These are phyloP conservation scores for Hoplias malabaricus DNA, from an alignment of 2,113 vertebrate species.

Conservation along the genomic window DNA sequence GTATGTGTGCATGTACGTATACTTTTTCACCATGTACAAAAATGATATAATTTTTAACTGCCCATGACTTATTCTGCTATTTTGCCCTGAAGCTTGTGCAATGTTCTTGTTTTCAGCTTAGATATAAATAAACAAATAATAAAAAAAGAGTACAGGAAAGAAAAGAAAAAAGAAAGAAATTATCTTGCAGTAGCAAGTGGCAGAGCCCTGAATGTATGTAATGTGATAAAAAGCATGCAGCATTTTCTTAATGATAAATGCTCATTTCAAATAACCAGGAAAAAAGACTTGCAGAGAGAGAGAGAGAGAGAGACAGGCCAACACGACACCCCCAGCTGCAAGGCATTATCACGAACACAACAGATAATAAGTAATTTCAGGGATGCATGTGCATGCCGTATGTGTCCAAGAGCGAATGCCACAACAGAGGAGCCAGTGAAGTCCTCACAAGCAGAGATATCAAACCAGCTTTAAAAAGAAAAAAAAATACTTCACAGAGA, in stretches of 20 bases:
- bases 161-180: conserved; percentile 35
- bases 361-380: conserved; percentile 25
- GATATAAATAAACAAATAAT: not conserved
- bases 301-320: not conserved
- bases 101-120: not conserved
- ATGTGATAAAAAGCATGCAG: conserved; percentile 48
- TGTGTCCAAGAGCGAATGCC: not conserved
- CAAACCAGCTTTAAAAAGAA: not conserved
- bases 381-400: not conserved
- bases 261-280: conserved; percentile 34
- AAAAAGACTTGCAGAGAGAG: conserved; percentile 2
- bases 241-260: conserved; percentile 19
- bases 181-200: conserved; percentile 42
- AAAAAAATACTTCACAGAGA: too few relatives aligned
- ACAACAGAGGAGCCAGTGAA: not conserved
- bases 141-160: not conserved
- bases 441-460: not conserved
- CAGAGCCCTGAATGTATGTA: conserved; percentile 16
- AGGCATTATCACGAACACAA: conserved; percentile 49
- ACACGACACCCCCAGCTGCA: conserved; percentile 26
- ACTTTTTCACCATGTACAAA: too few relatives aligned
- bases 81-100: conserved; percentile 25
- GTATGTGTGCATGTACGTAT: too few relatives aligned
- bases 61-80: conserved; percentile 45
- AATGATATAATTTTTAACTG: too few relatives aligned